Conservation (phyloP, 2,113 vertebrate species). For the Anoura caudifer region DNA sequence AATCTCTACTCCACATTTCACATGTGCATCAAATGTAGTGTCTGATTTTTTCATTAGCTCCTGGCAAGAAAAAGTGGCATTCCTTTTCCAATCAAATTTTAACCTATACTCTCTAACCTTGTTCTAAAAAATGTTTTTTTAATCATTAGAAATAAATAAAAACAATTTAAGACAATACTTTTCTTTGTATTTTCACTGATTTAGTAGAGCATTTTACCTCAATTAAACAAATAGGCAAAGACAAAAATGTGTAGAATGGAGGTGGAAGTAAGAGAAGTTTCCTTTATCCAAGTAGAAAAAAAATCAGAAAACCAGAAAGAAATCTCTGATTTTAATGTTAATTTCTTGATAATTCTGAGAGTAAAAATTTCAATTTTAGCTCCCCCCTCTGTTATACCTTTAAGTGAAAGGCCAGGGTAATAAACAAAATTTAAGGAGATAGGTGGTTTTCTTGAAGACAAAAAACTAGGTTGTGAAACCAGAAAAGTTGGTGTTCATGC, state of each 20-base stretch:
- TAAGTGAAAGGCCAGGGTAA: neutral
- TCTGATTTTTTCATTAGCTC: neutral
- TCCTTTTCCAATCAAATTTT: neutral
- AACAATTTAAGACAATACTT: neutral
- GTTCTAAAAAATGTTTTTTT: neutral
- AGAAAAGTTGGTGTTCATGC: too few species aligned
- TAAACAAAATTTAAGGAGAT: neutral
- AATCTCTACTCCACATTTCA: fast-evolving
- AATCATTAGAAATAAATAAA: neutral
- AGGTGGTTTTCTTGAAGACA: neutral
- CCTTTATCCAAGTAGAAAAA: neutral
- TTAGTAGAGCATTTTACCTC: neutral
- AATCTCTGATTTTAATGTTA: neutral
- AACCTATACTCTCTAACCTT: neutral
- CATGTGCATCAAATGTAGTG: fast-evolving
- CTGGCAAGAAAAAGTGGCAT: neutral
- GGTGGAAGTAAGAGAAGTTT: neutral
- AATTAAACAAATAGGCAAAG: neutral
- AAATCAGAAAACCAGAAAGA: neutral
- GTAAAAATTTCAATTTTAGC: neutral
- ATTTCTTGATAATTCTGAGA: neutral
- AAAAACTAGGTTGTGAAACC: neutral
- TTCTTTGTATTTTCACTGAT: neutral
- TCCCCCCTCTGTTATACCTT: neutral
- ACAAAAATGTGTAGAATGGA: neutral